phyloP scores from a whole-genome alignment of 2,113 vertebrate species.

The Perca fluviatilis region DNA sequence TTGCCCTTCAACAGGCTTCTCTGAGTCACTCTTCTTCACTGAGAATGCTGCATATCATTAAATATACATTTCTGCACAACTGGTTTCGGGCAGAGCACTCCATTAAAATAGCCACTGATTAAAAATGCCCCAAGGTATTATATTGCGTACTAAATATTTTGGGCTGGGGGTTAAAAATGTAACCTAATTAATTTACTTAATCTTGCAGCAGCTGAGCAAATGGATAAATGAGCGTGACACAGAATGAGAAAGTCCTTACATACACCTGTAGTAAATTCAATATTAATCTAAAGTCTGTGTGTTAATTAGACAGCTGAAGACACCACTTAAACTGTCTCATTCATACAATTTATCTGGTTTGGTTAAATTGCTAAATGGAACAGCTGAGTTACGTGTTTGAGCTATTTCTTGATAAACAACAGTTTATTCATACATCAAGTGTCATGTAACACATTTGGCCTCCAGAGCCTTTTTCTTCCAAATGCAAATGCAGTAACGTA shows the following conservation, averaged over 20 bases:
- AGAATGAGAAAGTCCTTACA: neutral
- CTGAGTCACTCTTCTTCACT: neutral
- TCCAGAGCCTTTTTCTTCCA: neutral
- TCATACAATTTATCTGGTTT: neutral
- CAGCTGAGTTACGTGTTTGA: neutral
- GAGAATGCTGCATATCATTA: conserved; percentile 16
- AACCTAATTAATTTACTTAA: conserved; percentile 59
- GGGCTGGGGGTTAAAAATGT: conserved; percentile 45
- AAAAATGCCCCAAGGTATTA: conserved; percentile 55
- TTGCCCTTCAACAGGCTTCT: conserved; percentile 3
- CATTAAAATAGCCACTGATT: conserved; percentile 54
- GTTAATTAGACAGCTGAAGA: neutral
- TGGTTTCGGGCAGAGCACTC: conserved; percentile 27
- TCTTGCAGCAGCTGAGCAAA: conserved; percentile 30
- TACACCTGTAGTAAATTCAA: neutral
- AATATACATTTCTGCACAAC: conserved; percentile 25
- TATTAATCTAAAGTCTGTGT: neutral
- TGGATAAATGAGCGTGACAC: conserved; percentile 5
- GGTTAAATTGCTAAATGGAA: neutral
- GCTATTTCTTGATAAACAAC: neutral
- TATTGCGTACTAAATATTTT: conserved; percentile 71
- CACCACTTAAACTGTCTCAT: neutral
- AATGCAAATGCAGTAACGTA: neutral
- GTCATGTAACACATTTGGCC: conserved; percentile 6
- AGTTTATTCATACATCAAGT: neutral